Percentiles rank a stretch among this genome's conserved stretches.
These are phyloP conservation scores for Camarhynchus parvulus DNA, from an alignment of 2,113 vertebrate genomes.

Conservation along the genomic window DNA sequence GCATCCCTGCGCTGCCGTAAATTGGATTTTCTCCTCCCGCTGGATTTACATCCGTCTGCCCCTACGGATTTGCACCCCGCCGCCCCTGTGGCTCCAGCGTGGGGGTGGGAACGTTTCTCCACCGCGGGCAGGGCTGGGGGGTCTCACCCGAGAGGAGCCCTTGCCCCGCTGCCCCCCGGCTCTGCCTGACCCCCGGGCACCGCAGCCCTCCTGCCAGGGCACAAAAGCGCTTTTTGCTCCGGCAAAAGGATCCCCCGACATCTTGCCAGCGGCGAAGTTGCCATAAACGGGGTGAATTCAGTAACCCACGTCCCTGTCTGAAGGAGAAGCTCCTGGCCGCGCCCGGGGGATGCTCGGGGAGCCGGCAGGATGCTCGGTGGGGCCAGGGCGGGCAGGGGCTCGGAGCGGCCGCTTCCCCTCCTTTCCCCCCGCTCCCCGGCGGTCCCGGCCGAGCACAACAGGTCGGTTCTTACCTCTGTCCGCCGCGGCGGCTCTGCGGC, in stretches of 20 bases:
- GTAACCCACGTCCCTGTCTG: background rate
- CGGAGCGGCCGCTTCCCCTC: background rate
- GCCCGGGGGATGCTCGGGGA: background rate
- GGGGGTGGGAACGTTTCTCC: background rate
- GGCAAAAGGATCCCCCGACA: background rate
- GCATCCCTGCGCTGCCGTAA: background rate
- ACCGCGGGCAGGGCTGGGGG: background rate
- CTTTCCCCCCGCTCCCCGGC: background rate
- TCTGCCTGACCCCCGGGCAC: background rate
- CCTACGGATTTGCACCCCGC: background rate
- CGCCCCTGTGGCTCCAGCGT: background rate
- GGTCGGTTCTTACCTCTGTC: constrained; percentile 20
- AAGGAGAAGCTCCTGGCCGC: background rate
- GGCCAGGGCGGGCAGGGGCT: background rate
- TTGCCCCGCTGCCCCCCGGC: background rate
- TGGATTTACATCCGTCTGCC: background rate
- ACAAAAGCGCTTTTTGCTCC: background rate
- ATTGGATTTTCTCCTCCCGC: background rate
- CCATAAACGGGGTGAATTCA: background rate
- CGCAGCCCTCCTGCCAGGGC: background rate
- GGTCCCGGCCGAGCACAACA: background rate
- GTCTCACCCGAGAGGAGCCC: background rate
- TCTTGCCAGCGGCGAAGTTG: background rate
- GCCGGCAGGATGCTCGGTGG: background rate
- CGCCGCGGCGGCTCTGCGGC: background rate